These are phyloP conservation scores for Drosophila atroscutellata DNA, from an alignment of 2,888 invertebrate species.

Conservation along the genomic window DNA sequence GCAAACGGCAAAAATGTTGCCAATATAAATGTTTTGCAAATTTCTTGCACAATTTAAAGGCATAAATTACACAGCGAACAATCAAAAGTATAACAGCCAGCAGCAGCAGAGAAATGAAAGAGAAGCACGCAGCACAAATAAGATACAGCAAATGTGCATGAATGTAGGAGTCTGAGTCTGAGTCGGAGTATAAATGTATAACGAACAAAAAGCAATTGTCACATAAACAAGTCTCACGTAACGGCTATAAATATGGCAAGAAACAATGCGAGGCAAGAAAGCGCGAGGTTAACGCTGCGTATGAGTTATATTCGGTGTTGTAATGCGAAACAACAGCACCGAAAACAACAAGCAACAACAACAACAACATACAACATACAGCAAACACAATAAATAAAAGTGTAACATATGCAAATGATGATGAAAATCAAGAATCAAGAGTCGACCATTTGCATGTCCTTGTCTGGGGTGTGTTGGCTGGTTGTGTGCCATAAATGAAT, in stretches of 20 bases:
- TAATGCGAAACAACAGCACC: conserved; percentile 54
- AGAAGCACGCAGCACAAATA: conserved; percentile 32
- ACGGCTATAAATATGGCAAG: conserved; percentile 72
- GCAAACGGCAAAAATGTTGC: conserved; percentile 21
- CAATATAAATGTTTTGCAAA: conserved; percentile 67
- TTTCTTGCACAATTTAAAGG: conserved; percentile 72
- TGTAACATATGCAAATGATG: conserved; percentile 81
- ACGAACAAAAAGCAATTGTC: conserved; percentile 78
- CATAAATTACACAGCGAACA: conserved; percentile 69
- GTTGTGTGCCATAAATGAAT: conserved; percentile 53
- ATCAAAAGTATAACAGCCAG: conserved; percentile 57
- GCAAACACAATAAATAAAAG: conserved; percentile 72
- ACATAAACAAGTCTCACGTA: conserved; percentile 79
- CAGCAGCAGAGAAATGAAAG: conserved; percentile 12
- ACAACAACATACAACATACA: conserved; percentile 15
- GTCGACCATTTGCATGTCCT: conserved; percentile 41
- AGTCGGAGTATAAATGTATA: conserved; percentile 18
- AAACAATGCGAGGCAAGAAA: conserved; percentile 46
- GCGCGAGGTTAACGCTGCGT: conserved; percentile 73
- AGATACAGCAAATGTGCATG: conserved; percentile 50
- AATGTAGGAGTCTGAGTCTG: neutral
- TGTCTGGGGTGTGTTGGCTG: neutral
- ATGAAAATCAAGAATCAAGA: conserved; percentile 25
- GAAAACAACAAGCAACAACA: conserved; percentile 6
- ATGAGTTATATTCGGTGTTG: conserved; percentile 77